phyloP scores from a whole-genome alignment of 2,113 vertebrate genomes.

The Bos javanicus region DNA sequence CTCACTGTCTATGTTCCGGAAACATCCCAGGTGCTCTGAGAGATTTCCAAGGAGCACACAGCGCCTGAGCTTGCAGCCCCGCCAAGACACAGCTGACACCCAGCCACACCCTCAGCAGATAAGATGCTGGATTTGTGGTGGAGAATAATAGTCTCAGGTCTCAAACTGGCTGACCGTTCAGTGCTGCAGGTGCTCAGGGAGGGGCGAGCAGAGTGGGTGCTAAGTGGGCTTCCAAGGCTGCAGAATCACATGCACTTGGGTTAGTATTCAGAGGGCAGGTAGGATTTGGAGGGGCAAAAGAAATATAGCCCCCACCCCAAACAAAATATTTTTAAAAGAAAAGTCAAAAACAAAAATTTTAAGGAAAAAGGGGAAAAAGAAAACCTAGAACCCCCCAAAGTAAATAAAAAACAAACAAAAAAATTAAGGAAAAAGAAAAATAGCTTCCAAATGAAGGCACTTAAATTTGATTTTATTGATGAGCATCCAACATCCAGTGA shows the following conservation, averaged over 20 bases:
- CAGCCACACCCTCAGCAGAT: background rate
- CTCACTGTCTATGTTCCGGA: background rate
- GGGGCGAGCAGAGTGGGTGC: background rate
- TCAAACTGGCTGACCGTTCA: rapidly evolving
- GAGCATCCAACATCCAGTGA: background rate
- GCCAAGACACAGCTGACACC: background rate
- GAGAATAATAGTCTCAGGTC: background rate
- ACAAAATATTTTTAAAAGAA: background rate
- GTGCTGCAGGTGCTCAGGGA: background rate
- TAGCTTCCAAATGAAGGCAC: background rate
- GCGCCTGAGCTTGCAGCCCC: background rate
- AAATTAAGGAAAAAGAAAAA: background rate
- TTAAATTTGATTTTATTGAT: background rate
- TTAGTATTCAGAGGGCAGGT: background rate
- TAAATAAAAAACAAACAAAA: background rate
- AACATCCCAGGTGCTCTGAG: background rate
- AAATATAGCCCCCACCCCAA: background rate
- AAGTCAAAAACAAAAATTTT: background rate
- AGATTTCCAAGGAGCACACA: background rate
- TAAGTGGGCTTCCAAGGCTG: background rate
- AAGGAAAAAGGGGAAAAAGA: background rate
- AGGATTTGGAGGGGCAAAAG: background rate
- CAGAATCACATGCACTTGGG: background rate
- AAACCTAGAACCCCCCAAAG: background rate
- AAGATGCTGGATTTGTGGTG: rapidly evolving